Conservation (phyloP, 2,888 invertebrate genomes). For the Drosophila monieri region DNA sequence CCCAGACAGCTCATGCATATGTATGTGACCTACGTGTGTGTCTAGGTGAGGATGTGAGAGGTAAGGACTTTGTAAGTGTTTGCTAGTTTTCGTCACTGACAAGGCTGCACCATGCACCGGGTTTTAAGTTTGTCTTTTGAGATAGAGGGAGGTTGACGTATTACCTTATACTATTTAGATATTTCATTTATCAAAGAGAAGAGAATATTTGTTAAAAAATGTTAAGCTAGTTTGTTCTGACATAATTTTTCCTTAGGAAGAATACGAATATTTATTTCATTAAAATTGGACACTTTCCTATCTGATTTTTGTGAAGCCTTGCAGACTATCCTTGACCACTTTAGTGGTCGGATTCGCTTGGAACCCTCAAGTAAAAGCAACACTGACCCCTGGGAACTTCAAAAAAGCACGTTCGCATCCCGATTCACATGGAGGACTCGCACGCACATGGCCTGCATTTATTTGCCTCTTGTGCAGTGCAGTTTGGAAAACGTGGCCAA, state of each 20-base stretch:
- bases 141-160: neutral
- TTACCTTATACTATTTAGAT: neutral
- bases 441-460: constrained; percentile 33
- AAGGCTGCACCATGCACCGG: neutral
- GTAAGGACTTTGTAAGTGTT: constrained; percentile 41
- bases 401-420: constrained; percentile 18
- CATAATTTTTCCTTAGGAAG: too few relatives aligned
- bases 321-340: neutral
- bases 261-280: too few relatives aligned
- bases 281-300: neutral
- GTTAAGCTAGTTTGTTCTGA: neutral
- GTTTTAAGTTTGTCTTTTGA: neutral
- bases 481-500: constrained; percentile 8
- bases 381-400: constrained; percentile 7
- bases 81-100: constrained; percentile 26
- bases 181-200: too few relatives aligned
- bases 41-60: constrained; percentile 4
- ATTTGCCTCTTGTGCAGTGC: constrained; percentile 22
- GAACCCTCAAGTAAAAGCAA: neutral
- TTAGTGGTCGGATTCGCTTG: neutral
- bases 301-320: neutral
- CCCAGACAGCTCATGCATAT: constrained; percentile 9
- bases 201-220: too few relatives aligned
- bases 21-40: neutral
- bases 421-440: constrained; percentile 10